Conservation (phyloP, 1,140 invertebrate species). For the Drosophila willistoni region DNA sequence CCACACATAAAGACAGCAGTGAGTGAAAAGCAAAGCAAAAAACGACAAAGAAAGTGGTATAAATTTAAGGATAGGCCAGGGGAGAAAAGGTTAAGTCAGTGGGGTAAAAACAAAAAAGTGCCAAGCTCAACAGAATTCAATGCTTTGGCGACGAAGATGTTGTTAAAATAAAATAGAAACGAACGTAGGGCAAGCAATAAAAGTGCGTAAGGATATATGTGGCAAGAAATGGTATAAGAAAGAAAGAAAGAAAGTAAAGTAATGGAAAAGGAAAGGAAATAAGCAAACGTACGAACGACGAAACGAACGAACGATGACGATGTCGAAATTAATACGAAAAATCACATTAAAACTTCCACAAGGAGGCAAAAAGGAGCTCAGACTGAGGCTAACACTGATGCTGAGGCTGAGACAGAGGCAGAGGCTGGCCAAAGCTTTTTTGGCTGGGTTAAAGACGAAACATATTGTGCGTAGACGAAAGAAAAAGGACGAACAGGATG, state of each 20-base stretch:
- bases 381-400: slow-evolving; percentile 26
- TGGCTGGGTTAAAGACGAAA: slow-evolving; percentile 79
- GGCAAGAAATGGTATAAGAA: background rate
- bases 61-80: background rate
- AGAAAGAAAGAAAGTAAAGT: slow-evolving; percentile 9
- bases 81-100: slow-evolving; percentile 50
- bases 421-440: slow-evolving; percentile 50
- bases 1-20: slow-evolving; percentile 32
- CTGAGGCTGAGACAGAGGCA: slow-evolving; percentile 11
- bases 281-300: slow-evolving; percentile 20
- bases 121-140: slow-evolving; percentile 70
- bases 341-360: slow-evolving; percentile 79
- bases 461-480: slow-evolving; percentile 79
- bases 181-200: slow-evolving; percentile 65
- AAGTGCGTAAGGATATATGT: slow-evolving; percentile 75
- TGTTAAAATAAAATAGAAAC: slow-evolving; percentile 75
- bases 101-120: slow-evolving; percentile 45
- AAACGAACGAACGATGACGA: slow-evolving; percentile 64
- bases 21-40: background rate
- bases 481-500: slow-evolving; percentile 59
- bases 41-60: slow-evolving; percentile 23
- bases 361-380: slow-evolving; percentile 33
- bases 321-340: slow-evolving; percentile 81
- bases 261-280: background rate
- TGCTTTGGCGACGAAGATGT: slow-evolving; percentile 66